Evolutionary conservation across 2,888 invertebrate genomes (phyloP), one percentile per base, ranked within the genome.

Genomic region (Pachydiplax longipennis): DNA sequence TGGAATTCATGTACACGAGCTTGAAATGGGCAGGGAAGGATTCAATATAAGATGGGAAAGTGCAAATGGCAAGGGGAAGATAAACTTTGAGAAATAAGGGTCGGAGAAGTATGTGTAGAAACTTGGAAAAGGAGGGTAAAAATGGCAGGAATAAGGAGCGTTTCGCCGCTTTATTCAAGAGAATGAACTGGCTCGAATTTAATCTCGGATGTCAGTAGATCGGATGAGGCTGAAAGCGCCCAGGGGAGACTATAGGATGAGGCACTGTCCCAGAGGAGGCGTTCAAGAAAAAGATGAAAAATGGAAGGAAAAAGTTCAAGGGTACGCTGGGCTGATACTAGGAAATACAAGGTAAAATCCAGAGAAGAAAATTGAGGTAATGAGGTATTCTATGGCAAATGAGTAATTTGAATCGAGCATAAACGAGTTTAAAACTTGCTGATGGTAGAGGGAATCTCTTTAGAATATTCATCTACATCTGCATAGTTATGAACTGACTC

Each of bases 141-240:
- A 15, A 48, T 13, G 53, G 18, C 25, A 31, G 2, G 53, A 31
- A 31, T 31, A 18, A 53, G 12, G 83, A 18, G 83, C 31, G 65
- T 48, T 44, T 15, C 48, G 13, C 53, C 82, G 58, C 83, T 83
- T 83, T 83, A 83, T 83, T 83, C 83, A 83, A 35, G 83, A 35
- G 83, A 58, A 83, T 83, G 83, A 83, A 83, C 58, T 83, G 58
- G 83, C 83, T 83, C 58, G 83, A 83, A 83, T 83, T 83, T 58
- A 83, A 83, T 83, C 83, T 83, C 35, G 83, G 83, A 83, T 58
- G 83, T 83, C 83, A 83, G 83, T 83, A 58, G 83, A 83, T 83
- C 83, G 83, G 82, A 82, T 82, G 82, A 82, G 82, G 83, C 35
- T 83, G 53, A 83, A 58, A 83, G 83, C 48, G 31, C 82, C 82